Base-by-base conservation (phyloP, 2,888 invertebrate genomes). In the Drosophila lacicola region DNA sequence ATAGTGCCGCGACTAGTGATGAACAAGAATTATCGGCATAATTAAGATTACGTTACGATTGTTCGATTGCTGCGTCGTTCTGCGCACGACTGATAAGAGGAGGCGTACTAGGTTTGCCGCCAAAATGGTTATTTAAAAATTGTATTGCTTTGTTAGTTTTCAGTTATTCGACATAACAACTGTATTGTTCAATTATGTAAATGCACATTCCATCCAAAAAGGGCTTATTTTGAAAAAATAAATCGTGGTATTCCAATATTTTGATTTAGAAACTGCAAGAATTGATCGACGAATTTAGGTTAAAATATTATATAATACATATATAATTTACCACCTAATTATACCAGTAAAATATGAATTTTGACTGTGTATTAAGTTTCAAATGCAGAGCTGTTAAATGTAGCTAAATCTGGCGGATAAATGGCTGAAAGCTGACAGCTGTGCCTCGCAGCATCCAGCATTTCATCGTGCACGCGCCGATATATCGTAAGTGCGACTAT, bases 401-500 rank as follows among this genome's bases (percentile, higher is more conserved):
- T n/a, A 21, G 37, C 5, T 10, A 50, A 37, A 36, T 36, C 36
- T 36, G 36, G 36, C 36, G 36, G 4, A 21, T 13, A 36, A 21
- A 17, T 8, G 17, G n/a, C 14, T 6, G n/a, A 10, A 45, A 45
- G 9, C 11, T 49, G 11, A 9, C 14, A 46, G 10, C 14, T 44
- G 54, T 19, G 58, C 4, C 10, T 47, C 17, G 29, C 44, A 74
- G 69, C 74, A 73, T 42, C 50, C 57, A 73, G 71, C 67, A 55
- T 41, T 72, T 56, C 60, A 56, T 6, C 57, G 47, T 39, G 53
- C 41, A 53, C 1, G 10, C 9, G 17, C 5, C 37, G 46, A 46
- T 63, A 37, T 50, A 75, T 75, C 71, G 76, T 54, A 14, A 9
- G 56, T 3, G 36, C 13, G 25, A 37, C 46, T 74, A 74, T 74